A percentile compares a stretch with the other conserved stretches of the same genome.
These are phyloP conservation scores for Gymnoscopelus braueri DNA, from an alignment of 2,797 vertebrate species.

Conservation along the genomic window DNA sequence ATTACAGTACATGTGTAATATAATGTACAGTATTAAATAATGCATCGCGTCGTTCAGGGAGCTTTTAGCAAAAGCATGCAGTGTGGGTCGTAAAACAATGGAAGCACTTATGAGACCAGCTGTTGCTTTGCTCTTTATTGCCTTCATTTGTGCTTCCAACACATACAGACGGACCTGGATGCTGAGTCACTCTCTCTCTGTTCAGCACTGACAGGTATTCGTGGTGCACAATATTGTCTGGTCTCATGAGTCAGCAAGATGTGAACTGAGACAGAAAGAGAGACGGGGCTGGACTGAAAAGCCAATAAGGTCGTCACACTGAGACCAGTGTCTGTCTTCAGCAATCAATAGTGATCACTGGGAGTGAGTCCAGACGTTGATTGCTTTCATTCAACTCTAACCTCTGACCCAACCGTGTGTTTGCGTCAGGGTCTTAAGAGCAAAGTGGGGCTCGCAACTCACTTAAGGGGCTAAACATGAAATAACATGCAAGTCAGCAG, in stretches of 20 bases:
- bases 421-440: background rate
- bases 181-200: constrained; percentile 38
- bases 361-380: constrained; percentile 17
- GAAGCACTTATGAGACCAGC: background rate
- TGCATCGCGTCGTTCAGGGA: background rate
- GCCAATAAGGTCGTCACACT: constrained; percentile 11
- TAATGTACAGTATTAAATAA: background rate
- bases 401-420: background rate
- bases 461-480: too few relatives aligned
- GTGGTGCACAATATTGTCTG: constrained; percentile 28
- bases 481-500: too few relatives aligned
- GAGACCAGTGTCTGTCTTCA: constrained; percentile 11
- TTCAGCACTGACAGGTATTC: constrained; percentile 25
- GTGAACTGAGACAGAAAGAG: constrained; percentile 8
- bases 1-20: too few relatives aligned
- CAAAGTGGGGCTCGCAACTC: too few relatives aligned
- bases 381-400: constrained; percentile 10
- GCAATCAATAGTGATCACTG: constrained; percentile 26
- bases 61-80: background rate
- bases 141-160: background rate
- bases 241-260: constrained; percentile 47
- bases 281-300: constrained; percentile 5
- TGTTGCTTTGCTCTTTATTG: background rate
- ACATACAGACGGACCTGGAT: background rate
- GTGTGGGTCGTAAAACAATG: background rate